Evolutionary conservation across 2,888 invertebrate species (phyloP).

Genomic region (Tachina lurida): DNA sequence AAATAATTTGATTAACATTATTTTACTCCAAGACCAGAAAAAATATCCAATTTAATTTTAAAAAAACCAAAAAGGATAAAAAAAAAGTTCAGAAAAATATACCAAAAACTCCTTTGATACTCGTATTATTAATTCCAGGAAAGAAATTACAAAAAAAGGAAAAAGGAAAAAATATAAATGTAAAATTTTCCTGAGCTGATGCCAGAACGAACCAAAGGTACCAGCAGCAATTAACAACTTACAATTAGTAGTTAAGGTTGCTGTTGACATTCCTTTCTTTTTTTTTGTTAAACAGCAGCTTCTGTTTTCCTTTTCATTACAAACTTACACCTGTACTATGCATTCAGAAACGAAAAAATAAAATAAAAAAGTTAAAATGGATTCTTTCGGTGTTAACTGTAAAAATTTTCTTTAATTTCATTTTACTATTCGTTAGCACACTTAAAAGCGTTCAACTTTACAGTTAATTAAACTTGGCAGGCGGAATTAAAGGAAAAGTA

Average conservation of each 20-base stretch:
- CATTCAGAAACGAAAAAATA: background rate
- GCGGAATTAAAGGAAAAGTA: background rate
- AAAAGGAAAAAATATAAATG: too few species aligned
- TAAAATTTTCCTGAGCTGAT: too few species aligned
- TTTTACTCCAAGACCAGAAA: too few species aligned
- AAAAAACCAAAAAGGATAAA: too few species aligned
- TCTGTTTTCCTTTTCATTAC: background rate
- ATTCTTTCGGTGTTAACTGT: background rate
- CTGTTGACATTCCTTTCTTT: background rate
- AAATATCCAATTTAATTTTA: too few species aligned
- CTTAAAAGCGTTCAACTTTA: background rate
- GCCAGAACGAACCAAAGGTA: background rate
- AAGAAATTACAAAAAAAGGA: too few species aligned
- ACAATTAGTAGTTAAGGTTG: slow-evolving; percentile 5
- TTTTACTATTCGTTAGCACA: background rate
- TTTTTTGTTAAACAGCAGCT: background rate
- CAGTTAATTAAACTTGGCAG: slow-evolving; percentile 41
- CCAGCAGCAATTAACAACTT: slow-evolving; percentile 15
- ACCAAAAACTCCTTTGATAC: too few species aligned
- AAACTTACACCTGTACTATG: background rate
- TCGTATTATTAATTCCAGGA: too few species aligned
- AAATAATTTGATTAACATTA: too few species aligned
- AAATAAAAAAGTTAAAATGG: background rate
- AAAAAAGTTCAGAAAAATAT: too few species aligned
- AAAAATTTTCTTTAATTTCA: background rate